Base-by-base conservation (phyloP, 2,888 invertebrate species). In the Volucella inanis region DNA sequence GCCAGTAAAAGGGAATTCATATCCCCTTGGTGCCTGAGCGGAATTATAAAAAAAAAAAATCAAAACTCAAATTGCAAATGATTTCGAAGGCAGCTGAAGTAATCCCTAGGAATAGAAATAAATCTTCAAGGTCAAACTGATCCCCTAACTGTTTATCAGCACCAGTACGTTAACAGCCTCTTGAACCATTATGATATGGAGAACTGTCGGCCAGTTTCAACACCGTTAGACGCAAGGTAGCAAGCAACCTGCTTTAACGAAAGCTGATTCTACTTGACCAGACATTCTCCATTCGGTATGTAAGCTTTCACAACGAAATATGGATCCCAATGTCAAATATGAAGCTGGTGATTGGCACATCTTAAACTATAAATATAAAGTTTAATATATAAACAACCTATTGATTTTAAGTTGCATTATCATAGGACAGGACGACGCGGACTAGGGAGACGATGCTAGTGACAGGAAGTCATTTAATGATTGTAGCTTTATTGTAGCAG, bases 291-390 rank as follows among this genome's bases (percentile, higher is more conserved):
- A 88, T 50, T 88, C 88, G 0, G 83, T 87, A 1, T 85, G 78
- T 43, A 87, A 88, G 65, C 45, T 88, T 9, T 70, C 88, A 0
- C 88, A 89, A 38, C 78, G 59, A 6, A 89, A 87, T 31, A 83
- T 31, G 0, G 70, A 88, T 54, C 87, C 88, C 9, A 87, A 88
- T 65, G 11, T 14, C 1, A 88, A 88, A 50, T 87, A 88, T 57
- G 47, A 87, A 62, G 57, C 59, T 3, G 88, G 78, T 12, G 85
- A 80, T 12, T 87, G 87, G 47, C 88, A 85, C 52, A 38, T 88
- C 22, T 47, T 88, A 14, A 76, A 87, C 14, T 87, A 88, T 55
- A 18, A 18, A 2, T 1, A 1, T 18, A 18, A 18, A 18, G 1
- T 18, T 18, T 18, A 18, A 18, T 1, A 1, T 2, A 18, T 18